Base-by-base conservation (phyloP, 2,113 vertebrate species). In the Bubo scandiacus region DNA sequence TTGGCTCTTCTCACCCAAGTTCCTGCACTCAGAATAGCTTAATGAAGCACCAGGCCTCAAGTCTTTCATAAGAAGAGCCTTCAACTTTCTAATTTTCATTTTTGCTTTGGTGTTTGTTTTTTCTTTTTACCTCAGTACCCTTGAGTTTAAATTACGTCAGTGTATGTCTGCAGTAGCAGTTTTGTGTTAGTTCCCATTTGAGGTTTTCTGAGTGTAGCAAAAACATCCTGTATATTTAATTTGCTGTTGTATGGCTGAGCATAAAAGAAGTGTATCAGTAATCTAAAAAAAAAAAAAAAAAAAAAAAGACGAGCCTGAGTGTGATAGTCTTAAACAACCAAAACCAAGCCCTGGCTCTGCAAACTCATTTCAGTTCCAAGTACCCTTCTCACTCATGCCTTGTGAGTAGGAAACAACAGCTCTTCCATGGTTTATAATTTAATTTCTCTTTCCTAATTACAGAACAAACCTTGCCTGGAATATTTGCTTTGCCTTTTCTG, bases 361-460 rank as follows among this genome's bases (percentile, higher is more conserved):
- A 72, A 66, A 78, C n/a, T 63, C 9, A 2, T 61, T 88, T 83
- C 22, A 22, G 18, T 81, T 91, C 36, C 62, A 40, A 26, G 12
- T 42, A 45, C 67, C 51, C 47, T 51, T 78, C 72, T 92, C 49
- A 34, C 12, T 81, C 13, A 11, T 61, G 55, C 61, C n/a, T 83
- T 59, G 26, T 67, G 52, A 89, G 59, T 65, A 70, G 70, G 79
- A 90, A 93, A 86, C 16, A 54, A 36, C 27, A 19, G 40, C 27
- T 90, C 32, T 86, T 96, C 66, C 62, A 70, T 95, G 77, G 95
- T 94, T 95, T 78, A 82, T 79, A 9, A 47, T 88, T 83, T 90
- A 81, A 91, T 89, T 93, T 95, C 40, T 79, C 42, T 57, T 91
- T 72, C 5, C 1, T 91, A 93, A 94, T 96, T 88, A 72, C 58